A percentile compares a stretch with the other conserved stretches of the same genome.
These are phyloP conservation scores for Dugesia japonica DNA, from an alignment of 2,888 invertebrate species.

Conservation along the genomic window DNA sequence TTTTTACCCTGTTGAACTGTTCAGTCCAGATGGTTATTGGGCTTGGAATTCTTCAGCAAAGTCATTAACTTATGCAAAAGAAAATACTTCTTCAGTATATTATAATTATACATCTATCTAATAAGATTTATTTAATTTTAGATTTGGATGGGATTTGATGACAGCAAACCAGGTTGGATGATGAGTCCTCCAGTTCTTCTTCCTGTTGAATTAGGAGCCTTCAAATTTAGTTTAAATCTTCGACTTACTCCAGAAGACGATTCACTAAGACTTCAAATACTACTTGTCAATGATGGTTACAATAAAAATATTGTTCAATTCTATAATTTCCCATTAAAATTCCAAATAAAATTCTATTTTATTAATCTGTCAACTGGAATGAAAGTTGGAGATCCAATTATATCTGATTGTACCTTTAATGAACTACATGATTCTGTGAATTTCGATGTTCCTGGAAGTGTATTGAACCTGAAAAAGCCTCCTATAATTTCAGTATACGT, in stretches of 20 bases:
- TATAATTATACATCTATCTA: no score
- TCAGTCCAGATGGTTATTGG: not conserved
- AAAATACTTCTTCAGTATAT: not conserved
- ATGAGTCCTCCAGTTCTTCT: not conserved
- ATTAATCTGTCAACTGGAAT: not conserved
- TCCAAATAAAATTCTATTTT: not conserved
- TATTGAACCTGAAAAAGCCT: not conserved
- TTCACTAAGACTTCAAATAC: not conserved
- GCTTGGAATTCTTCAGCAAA: not conserved
- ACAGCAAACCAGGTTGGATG: not conserved
- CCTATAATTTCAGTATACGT: not conserved
- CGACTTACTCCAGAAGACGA: not conserved
- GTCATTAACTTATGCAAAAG: not conserved
- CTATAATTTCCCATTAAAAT: not conserved
- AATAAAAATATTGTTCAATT: not conserved
- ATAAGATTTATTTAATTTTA: not conserved
- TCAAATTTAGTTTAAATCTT: not conserved
- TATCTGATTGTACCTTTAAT: not conserved
- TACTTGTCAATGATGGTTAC: not conserved
- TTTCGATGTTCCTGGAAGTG: not conserved
- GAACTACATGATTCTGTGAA: not conserved
- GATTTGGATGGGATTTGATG: not conserved
- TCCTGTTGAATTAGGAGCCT: not conserved
- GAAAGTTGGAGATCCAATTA: not conserved
- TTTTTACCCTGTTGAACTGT: not conserved